Evolutionary conservation across 2,797 vertebrate species (phyloP), one percentile per base, ranked within the genome.

Genomic region (Dallia pectoralis): DNA sequence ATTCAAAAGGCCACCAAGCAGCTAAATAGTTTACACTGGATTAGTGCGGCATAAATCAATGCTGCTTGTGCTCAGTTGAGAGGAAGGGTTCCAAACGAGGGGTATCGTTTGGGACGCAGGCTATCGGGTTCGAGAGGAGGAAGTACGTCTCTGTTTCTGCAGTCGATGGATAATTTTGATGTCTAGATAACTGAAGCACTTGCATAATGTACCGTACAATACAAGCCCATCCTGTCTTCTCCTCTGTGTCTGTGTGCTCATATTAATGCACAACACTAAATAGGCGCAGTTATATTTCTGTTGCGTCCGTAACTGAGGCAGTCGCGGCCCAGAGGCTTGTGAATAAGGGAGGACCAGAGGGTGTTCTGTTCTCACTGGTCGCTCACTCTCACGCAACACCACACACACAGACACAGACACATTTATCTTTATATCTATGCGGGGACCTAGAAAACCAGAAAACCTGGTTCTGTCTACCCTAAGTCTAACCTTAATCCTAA

Each of bases 41-140:
- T 84, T 78, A 77, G 64, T 59, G n/a, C 71, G 29, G 62, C 69
- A 73, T 79, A 25, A 84, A 84, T 87, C 83, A 85, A 76, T 78
- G 73, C 69, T 81, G 74, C 80, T 84, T 85, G 68, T 77, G 73
- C 81, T 70, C 47, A 47, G 16, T 49, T 74, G 73, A 51, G 49
- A 72, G 49, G 61, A 44, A 30, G 71, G 29, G 69, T 51, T 66
- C 74, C 40, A 14, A 12, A 44, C 14, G 6, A 44, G 40, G 2
- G 11, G 40, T 40, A 12, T 44, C 40, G 40, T 44, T n/a, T n/a
- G n/a, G n/a, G n/a, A n/a, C n/a, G n/a, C n/a, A n/a, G n/a, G n/a
- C n/a, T n/a, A n/a, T n/a, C n/a, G n/a, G n/a, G n/a, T n/a, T n/a
- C n/a, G n/a, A n/a, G n/a, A n/a, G n/a, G n/a, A n/a, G n/a, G n/a